Conservation (phyloP, 2,888 invertebrate species). For the Dynastes grantii region DNA sequence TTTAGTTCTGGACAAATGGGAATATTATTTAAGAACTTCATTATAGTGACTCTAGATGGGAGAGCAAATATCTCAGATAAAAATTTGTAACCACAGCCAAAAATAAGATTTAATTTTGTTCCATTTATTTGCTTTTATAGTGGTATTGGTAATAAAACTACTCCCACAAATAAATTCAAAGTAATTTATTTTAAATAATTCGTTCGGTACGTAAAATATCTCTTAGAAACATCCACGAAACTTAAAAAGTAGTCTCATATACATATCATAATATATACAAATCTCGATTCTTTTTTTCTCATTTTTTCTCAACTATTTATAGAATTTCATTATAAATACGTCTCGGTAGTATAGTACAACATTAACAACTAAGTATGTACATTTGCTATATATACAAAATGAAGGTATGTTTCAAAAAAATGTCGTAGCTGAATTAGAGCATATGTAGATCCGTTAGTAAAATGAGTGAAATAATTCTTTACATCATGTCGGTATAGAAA, state of each 20-base stretch:
- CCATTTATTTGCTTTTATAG: too few relatives aligned
- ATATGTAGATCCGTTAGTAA: background rate
- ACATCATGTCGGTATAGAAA: too few relatives aligned
- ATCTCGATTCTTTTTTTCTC: background rate
- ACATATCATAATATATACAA: slow-evolving; percentile 10
- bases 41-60: too few relatives aligned
- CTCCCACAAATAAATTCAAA: background rate
- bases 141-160: too few relatives aligned
- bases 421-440: background rate
- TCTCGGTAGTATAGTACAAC: slow-evolving; percentile 3
- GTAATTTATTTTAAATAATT: slow-evolving; percentile 20
- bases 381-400: background rate
- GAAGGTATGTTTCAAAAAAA: too few relatives aligned
- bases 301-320: background rate
- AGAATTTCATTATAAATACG: background rate
- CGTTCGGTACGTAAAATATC: slow-evolving; percentile 22
- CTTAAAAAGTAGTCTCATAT: slow-evolving; percentile 2
- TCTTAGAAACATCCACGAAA: slow-evolving; percentile 26
- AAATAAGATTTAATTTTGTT: background rate
- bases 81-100: too few relatives aligned
- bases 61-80: too few relatives aligned
- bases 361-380: slow-evolving; percentile 1
- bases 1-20: too few relatives aligned
- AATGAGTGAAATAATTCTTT: too few relatives aligned
- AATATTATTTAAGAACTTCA: too few relatives aligned